These are phyloP conservation scores for Cathartes aura DNA, from an alignment of 2,113 vertebrate species.

Conservation along the genomic window DNA sequence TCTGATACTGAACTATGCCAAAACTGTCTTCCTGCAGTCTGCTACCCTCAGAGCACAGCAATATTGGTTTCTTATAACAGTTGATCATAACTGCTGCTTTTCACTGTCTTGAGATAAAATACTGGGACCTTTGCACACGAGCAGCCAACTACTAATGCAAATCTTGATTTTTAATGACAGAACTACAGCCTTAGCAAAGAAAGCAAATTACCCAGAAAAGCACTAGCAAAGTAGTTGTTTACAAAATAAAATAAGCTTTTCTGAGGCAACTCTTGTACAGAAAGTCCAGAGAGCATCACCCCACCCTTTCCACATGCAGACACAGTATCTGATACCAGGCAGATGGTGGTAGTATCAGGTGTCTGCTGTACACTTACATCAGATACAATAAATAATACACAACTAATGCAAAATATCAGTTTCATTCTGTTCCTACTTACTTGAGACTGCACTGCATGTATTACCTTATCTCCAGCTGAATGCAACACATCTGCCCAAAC, in stretches of 20 bases:
- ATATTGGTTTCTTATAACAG: neutral
- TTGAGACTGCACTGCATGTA: constrained; percentile 15
- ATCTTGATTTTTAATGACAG: neutral
- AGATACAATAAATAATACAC: constrained; percentile 74
- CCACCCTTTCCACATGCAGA: neutral
- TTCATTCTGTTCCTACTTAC: constrained; percentile 65
- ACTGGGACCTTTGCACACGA: neutral
- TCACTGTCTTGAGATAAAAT: neutral
- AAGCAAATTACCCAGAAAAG: neutral
- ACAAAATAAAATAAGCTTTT: neutral
- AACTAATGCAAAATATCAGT: constrained; percentile 55
- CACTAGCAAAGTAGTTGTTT: neutral
- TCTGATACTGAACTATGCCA: neutral
- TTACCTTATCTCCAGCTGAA: constrained; percentile 61
- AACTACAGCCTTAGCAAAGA: neutral
- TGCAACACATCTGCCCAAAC: constrained; percentile 60
- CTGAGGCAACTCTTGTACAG: neutral
- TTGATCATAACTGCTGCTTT: neutral
- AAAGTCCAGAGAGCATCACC: neutral
- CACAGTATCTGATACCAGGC: neutral
- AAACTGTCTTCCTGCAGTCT: neutral
- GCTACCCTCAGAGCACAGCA: neutral
- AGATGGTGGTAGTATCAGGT: constrained; percentile 24
- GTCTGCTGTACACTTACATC: constrained; percentile 44
- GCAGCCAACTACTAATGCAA: neutral